Evolutionary conservation across 2,113 vertebrate species (phyloP), one percentile per base, ranked within the genome.

Genomic region (Gallinago paraguaiae): DNA sequence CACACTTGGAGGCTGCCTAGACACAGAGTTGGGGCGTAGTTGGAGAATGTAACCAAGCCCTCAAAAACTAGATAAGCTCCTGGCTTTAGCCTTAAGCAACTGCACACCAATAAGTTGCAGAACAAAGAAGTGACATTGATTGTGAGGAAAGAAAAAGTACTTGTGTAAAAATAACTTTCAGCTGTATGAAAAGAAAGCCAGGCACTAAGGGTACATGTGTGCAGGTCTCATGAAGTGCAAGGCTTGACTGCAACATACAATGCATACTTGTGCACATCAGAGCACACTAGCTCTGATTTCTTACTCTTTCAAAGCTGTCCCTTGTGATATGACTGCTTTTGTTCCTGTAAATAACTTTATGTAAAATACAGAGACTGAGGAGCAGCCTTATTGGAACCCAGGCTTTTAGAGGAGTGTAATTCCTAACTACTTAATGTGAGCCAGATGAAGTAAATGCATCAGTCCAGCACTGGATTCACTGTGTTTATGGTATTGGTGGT

Each of bases 111-210:
- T 51, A 46, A 74, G 15, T 64, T 77, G 37, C 17, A 30, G 41
- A 65, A 33, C 16, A 61, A 37, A 1, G 13, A 48, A 61, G 35
- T 17, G 23, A 20, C 13, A n/a, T 5, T 0, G 2, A 7, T 10
- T 50, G 10, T 28, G 24, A 83, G 14, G 35, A 80, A 45, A 53
- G 2, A 37, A n/a, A 46, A n/a, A 74, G 28, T 9, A 0, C 7
- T 11, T 27, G 70, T 56, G 13, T 4, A 22, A 51, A 92, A 86
- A 24, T 31, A 75, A 24, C 33, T 71, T 75, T 6, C 24, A 86
- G 60, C 9, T 39, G 3, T 41, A 4, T 54, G 53, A 41, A 25
- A 82, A 72, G 48, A 6, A 90, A 86, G 22, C 12, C 20, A 17
- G 10, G 17, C 67, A 6, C 16, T 31, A 30, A 11, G 13, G n/a